Base-by-base conservation (phyloP, 1,140 invertebrate genomes). In the Drosophila insularis region DNA sequence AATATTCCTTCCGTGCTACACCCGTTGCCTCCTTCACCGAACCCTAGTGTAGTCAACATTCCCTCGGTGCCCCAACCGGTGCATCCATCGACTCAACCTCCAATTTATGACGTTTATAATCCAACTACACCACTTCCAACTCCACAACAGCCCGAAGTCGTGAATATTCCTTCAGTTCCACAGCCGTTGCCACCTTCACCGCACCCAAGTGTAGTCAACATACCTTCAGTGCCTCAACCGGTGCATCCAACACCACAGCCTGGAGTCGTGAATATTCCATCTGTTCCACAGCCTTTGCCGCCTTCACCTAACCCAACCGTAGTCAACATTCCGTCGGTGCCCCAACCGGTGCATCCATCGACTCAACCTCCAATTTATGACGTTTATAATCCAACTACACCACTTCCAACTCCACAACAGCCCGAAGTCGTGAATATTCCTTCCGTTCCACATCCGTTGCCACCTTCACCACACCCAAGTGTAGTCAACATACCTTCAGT, bases 151-250 rank as follows among this genome's bases (percentile, higher is more conserved):
- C 71, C 71, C 1, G 66, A 31, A 6, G 54, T 69, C 2, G 31
- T 71, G 0, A 62, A 68, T 6, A 35, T 27, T 10, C 10, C 70
- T n/a, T 13, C 8, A 31, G 10, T 13, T 14, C 53, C 71, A n/a
- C 63, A 53, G 2, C 60, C 56, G 2, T 53, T 21, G 5, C 69
- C 72, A 1, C 43, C 58, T 1, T 2, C 95, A 0, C 91, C 27
- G 0, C 2, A 27, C 5, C 27, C 96, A 94, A 91, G 97, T 96
- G 89, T 95, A 95, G 14, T 94, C 93, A 80, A 93, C 39, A 60
- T 81, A 46, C 75, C 77, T 1, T 69, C 75, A 1, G 43, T 31
- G 1, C 63, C 72, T 1, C 69, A 67, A n/a, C 69, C 72, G 0
- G 35, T 50, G 1, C 65, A 72, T 53, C 64, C 70, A 2, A 0